Percentiles rank a stretch among this genome's conserved stretches.
These are phyloP conservation scores for Limnephilus lunatus DNA, from an alignment of 2,888 invertebrate genomes.

Conservation along the genomic window DNA sequence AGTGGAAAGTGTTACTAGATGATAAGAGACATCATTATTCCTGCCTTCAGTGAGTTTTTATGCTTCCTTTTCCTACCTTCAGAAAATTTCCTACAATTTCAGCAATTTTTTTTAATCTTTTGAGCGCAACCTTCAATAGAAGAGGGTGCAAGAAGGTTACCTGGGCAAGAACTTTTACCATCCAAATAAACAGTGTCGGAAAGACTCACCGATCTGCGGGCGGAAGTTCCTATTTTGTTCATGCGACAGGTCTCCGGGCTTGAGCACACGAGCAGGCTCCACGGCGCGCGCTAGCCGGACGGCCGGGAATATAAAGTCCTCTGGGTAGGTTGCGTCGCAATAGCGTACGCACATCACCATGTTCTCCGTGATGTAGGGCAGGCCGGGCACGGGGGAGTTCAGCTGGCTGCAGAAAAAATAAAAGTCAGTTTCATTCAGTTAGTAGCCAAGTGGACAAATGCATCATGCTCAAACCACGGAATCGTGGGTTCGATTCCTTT, in stretches of 20 bases:
- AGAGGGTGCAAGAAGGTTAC: not conserved
- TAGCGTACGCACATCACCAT: constrained; percentile 82
- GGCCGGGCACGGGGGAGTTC: constrained; percentile 84
- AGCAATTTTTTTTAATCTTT: too few species aligned
- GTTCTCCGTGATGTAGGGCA: constrained; percentile 80
- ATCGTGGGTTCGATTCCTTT: too few species aligned
- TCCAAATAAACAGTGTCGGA: not conserved
- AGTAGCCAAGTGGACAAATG: too few species aligned
- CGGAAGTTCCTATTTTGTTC: constrained; percentile 84
- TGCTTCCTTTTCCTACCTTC: too few species aligned
- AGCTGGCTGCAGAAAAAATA: constrained; percentile 75
- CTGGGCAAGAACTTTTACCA: not conserved
- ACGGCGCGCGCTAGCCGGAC: constrained; percentile 80
- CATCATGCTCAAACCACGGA: too few species aligned
- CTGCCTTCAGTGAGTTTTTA: too few species aligned
- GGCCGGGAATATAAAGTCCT: constrained; percentile 88
- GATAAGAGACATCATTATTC: too few species aligned
- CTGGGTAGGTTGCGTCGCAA: constrained; percentile 87
- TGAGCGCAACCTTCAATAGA: not conserved
- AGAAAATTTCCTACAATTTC: too few species aligned
- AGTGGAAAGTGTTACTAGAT: too few species aligned
- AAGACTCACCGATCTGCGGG: constrained; percentile 82
- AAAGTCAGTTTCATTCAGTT: not conserved
- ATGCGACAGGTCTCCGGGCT: constrained; percentile 84
- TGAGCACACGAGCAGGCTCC: constrained; percentile 86